phyloP scores from a whole-genome alignment of 2,797 vertebrate species.

The Sebastes alutus region DNA sequence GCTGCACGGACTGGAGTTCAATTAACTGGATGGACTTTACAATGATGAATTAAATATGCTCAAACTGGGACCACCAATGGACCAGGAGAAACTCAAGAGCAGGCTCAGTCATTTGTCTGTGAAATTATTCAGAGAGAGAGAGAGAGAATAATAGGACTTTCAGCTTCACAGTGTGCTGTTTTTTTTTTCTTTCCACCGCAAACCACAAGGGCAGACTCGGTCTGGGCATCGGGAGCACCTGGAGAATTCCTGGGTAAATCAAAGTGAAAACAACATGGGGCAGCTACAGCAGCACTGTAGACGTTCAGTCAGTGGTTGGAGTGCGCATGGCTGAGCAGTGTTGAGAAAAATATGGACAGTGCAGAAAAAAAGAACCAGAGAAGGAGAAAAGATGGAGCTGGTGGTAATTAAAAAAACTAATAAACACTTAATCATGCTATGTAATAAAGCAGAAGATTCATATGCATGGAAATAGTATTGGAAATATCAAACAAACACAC shows the following conservation, averaged over 20 bases:
- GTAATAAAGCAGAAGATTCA: not conserved
- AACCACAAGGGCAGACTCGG: not conserved
- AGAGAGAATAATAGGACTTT: not conserved
- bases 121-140: conserved; percentile 1
- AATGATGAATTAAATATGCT: conserved; percentile 45
- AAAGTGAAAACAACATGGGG: not conserved
- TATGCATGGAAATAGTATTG: not conserved
- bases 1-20: conserved; percentile 17
- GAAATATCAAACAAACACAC: not conserved
- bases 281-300: not conserved
- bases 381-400: not conserved
- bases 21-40: conserved; percentile 40
- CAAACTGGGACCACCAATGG: conserved; percentile 11
- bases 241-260: not conserved
- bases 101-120: conserved; percentile 18
- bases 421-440: not conserved
- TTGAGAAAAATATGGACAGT: not conserved
- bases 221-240: not conserved
- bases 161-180: not conserved
- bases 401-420: not conserved
- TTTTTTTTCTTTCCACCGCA: not conserved
- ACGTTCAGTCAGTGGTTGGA: not conserved
- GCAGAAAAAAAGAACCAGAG: not conserved
- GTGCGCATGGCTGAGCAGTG: not conserved
- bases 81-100: not conserved